phyloP scores from a whole-genome alignment of 2,113 vertebrate species.

The Notarius lentiginosus region DNA sequence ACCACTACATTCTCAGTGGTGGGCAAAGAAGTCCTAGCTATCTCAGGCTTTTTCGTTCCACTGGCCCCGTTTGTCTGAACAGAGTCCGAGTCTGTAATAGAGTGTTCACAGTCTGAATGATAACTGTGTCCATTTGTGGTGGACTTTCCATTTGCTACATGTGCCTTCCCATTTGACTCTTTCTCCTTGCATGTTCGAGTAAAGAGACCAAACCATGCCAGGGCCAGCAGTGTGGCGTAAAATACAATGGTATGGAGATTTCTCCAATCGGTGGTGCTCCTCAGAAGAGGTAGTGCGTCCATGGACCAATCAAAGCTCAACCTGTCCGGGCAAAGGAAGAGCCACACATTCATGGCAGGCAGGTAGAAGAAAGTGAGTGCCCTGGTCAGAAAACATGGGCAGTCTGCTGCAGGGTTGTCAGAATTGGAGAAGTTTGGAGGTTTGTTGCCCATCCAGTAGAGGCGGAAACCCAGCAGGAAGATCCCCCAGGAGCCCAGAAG shows the following conservation, averaged over 20 bases:
- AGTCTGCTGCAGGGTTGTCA: constrained; percentile 96
- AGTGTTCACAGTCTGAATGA: constrained; percentile 78
- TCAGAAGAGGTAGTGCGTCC: constrained; percentile 94
- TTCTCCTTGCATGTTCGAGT: constrained; percentile 60
- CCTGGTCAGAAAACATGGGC: constrained; percentile 81
- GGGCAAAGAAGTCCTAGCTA: constrained; percentile 80
- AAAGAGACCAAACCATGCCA: constrained; percentile 81
- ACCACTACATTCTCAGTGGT: constrained; percentile 88
- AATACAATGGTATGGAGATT: constrained; percentile 86
- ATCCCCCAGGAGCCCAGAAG: constrained; percentile 86
- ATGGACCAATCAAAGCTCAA: constrained; percentile 99
- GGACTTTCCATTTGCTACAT: constrained; percentile 84
- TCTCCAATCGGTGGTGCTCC: constrained; percentile 83
- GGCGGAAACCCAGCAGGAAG: constrained; percentile 82
- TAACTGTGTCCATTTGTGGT: constrained; percentile 89
- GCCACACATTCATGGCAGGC: constrained; percentile 90
- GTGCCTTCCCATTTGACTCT: constrained; percentile 81
- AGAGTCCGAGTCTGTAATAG: constrained; percentile 67
- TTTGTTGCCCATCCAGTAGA: constrained; percentile 99
- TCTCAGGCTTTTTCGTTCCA: constrained; percentile 78
- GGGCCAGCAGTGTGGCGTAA: constrained; percentile 80
- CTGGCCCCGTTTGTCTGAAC: constrained; percentile 75
- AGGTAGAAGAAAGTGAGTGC: constrained; percentile 89
- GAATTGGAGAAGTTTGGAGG: constrained; percentile 99
- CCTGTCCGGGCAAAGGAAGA: constrained; percentile 90